Evolutionary conservation across 2,797 vertebrate genomes (phyloP).

Genomic region (Catamblyrhynchus diadema): DNA sequence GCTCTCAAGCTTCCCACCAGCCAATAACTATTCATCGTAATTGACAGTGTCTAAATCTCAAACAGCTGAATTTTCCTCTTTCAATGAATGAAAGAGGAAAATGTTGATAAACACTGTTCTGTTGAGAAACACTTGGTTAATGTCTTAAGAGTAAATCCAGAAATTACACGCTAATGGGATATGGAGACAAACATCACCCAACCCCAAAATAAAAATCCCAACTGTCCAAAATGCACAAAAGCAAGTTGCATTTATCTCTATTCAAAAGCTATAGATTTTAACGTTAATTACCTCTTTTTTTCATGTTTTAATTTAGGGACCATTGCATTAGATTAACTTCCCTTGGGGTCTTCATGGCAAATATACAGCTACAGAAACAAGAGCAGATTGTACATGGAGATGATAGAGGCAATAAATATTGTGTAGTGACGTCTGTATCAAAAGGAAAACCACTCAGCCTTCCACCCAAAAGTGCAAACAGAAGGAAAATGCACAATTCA

Average conservation of each 20-base stretch:
- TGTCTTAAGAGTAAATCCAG: background rate
- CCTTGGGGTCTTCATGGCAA: background rate
- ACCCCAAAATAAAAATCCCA: background rate
- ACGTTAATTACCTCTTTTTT: background rate
- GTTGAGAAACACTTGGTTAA: background rate
- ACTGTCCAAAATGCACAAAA: background rate
- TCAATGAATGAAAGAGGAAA: background rate
- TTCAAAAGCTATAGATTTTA: background rate
- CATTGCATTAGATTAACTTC: background rate
- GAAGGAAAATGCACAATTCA: background rate
- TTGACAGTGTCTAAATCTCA: background rate
- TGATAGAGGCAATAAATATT: background rate
- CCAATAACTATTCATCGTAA: slow-evolving; percentile 15
- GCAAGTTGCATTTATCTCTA: background rate
- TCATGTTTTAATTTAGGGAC: background rate
- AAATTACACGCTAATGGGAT: background rate
- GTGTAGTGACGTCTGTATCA: background rate
- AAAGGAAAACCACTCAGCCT: background rate
- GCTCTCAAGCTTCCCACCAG: background rate
- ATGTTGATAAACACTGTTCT: background rate
- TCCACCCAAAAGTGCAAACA: background rate
- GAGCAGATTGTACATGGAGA: background rate
- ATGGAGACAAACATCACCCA: background rate
- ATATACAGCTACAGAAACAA: background rate
- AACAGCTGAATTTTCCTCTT: background rate